Evolutionary conservation across 2,888 invertebrate species (phyloP).

Genomic region (Cephonodes hylas): DNA sequence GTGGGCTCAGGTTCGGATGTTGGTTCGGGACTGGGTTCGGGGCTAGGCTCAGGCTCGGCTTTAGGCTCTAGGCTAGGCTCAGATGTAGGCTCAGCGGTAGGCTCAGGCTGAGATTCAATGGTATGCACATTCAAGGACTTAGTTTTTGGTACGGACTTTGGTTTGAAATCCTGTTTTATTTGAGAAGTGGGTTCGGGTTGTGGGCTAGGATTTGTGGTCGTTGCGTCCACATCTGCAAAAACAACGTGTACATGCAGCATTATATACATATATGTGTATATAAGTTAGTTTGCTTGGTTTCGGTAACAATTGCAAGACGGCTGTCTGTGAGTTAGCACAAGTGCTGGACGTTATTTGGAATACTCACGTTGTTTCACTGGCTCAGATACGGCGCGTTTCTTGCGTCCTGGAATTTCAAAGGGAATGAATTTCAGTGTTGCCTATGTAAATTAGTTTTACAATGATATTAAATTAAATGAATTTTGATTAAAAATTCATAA

Average conservation of each 20-base stretch:
- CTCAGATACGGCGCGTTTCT: conserved; percentile 7
- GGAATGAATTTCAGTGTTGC: not conserved
- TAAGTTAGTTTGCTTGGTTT: conserved; percentile 5
- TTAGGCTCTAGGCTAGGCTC: too few species aligned
- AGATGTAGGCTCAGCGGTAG: conserved; percentile 44
- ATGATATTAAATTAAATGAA: too few species aligned
- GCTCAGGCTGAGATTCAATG: conserved; percentile 51
- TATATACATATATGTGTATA: conserved; percentile 32
- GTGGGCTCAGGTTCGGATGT: conserved; percentile 29
- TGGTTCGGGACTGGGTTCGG: conserved; percentile 45
- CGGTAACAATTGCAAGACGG: too few species aligned
- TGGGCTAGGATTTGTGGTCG: conserved; percentile 51
- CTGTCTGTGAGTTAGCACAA: conserved; percentile 1
- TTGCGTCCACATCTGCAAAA: conserved; percentile 73
- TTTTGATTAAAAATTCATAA: too few species aligned
- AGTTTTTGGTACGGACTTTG: conserved; percentile 37
- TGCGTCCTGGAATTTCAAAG: conserved; percentile 6
- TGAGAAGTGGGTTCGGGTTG: conserved; percentile 32
- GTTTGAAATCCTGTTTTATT: conserved; percentile 52
- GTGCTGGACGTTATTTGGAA: not conserved
- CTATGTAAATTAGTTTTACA: too few species aligned
- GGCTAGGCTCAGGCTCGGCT: conserved; percentile 57
- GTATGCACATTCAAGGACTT: conserved; percentile 6
- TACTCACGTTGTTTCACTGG: conserved; percentile 12
- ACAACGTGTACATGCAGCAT: conserved; percentile 64